Evolutionary conservation across 2,113 vertebrate species (phyloP), one percentile per base, ranked within the genome.

Genomic region (Nettapus auritus): DNA sequence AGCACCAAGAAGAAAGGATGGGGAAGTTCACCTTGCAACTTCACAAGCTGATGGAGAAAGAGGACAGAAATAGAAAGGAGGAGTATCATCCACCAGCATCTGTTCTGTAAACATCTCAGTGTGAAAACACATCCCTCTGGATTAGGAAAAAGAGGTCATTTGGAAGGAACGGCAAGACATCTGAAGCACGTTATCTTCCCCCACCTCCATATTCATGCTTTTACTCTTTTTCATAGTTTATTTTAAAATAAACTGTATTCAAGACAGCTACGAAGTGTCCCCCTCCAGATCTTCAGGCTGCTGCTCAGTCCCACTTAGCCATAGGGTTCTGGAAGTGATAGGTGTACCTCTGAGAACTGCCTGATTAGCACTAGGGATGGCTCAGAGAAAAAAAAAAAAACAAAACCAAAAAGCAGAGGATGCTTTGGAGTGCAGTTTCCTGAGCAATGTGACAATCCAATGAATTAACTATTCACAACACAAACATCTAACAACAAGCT

Each of bases 171-270:
- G 68, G 19, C 38, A 90, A 75, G 46, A 36, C 57, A 85, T 59
- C 40, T 29, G 76, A 91, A 92, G 50, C 42, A 64, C 81, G 40
- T 84, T 86, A 53, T 40, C 75, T 64, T 80, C 19, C 64, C 21
- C 26, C 57, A 76, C 67, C 84, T 91, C 74, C 74, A 69, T 55
- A 69, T 82, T 82, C n/a, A 85, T 31, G 59, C 34, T 64, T 88
- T 83, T 70, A 44, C 52, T 90, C 74, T 68, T 33, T 67, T 88
- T 74, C 67, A 42, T n/a, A 8, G 75, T 9, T 88, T 23, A 83
- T 80, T 94, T 96, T 57, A 53, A 90, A 94, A 78, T 50, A 75
- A 68, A 46, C 36, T 59, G 20, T 31, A 71, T 22, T 66, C 34
- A 78, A 64, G 22, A 82, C 38, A 83, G 71, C 42, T 80, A 29